Evolutionary conservation across 2,113 vertebrate species (phyloP).

Genomic region (Rhagologus leucostigma): DNA sequence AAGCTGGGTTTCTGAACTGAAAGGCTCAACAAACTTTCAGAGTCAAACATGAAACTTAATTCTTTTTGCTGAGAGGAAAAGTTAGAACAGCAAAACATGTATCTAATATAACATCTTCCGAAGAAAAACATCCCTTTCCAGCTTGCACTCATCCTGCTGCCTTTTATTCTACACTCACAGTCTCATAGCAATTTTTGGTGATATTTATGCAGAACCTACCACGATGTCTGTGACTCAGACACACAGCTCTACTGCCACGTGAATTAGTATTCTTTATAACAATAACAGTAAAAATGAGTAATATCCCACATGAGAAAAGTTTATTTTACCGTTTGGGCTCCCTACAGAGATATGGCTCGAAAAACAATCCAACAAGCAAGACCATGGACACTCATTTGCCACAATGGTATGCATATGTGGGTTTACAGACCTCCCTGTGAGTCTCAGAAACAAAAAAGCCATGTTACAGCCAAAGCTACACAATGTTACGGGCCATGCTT

Average conservation of each 20-base stretch:
- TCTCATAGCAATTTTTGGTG: neutral
- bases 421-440: neutral
- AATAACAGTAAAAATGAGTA: neutral
- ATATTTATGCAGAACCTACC: neutral
- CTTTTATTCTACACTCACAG: neutral
- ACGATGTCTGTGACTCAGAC: neutral
- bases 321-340: neutral
- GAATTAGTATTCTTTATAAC: neutral
- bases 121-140: neutral
- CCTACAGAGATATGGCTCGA: neutral
- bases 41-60: neutral
- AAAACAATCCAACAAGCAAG: neutral
- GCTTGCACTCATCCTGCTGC: neutral
- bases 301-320: neutral
- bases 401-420: neutral
- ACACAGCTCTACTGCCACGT: neutral
- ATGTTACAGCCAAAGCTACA: neutral
- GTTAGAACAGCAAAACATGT: neutral
- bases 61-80: neutral
- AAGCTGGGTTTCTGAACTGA: neutral
- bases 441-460: neutral
- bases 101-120: neutral
- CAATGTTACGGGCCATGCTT: neutral
- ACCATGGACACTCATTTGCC: neutral
- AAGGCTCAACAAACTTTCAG: neutral